These are phyloP conservation scores for Orthonyx spaldingii DNA, from an alignment of 2,113 vertebrate species.

Conservation along the genomic window DNA sequence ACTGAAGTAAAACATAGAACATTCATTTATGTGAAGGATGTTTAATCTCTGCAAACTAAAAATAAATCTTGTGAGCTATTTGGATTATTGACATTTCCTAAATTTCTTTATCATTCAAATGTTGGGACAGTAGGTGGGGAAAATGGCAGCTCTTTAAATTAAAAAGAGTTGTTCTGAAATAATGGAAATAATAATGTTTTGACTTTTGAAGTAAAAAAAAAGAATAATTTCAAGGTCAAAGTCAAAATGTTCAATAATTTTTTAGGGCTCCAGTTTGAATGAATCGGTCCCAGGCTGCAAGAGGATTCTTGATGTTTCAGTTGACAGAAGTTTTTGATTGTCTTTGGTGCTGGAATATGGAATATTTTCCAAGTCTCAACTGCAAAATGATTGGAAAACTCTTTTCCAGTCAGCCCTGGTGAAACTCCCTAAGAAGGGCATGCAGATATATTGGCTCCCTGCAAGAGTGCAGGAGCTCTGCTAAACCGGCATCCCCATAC, in stretches of 20 bases:
- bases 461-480: not conserved
- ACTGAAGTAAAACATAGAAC: conserved; percentile 6
- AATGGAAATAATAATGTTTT: not conserved
- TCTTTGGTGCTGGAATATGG: not conserved
- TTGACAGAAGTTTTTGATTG: not conserved
- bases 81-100: not conserved
- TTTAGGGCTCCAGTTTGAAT: not conserved
- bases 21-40: not conserved
- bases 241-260: not conserved
- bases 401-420: not conserved
- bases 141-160: not conserved
- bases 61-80: not conserved
- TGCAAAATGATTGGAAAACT: not conserved
- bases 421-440: not conserved
- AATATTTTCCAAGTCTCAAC: not conserved
- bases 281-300: not conserved
- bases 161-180: not conserved
- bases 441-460: not conserved
- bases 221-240: not conserved
- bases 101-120: not conserved
- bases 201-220: not conserved
- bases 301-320: not conserved
- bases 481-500: not conserved
- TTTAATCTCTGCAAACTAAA: conserved; percentile 22
- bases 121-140: not conserved